Conservation (phyloP, 2,888 invertebrate species). For the Phaedon cochleariae region DNA sequence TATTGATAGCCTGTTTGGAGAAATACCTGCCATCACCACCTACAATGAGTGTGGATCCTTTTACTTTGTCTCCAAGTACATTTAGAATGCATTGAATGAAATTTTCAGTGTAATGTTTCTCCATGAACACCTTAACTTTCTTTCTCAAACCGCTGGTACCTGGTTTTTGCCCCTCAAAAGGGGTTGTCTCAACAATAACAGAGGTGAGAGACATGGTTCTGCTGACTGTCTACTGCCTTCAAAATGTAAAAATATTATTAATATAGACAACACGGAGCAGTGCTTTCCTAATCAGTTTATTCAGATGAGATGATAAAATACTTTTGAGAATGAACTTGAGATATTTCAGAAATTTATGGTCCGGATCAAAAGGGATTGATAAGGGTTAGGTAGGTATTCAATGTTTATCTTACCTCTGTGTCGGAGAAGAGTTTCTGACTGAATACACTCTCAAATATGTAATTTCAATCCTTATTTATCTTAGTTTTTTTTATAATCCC, state of each 20-base stretch:
- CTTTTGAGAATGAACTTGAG: too few relatives aligned
- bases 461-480: background rate
- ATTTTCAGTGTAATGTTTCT: conserved; percentile 95
- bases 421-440: background rate
- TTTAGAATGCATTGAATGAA: conserved; percentile 94
- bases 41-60: conserved; percentile 84
- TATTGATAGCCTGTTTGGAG: conserved; percentile 85
- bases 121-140: conserved; percentile 83
- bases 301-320: too few relatives aligned
- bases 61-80: conserved; percentile 74
- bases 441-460: background rate
- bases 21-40: conserved; percentile 98
- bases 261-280: background rate
- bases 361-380: too few relatives aligned
- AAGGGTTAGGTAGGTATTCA: too few relatives aligned
- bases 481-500: background rate
- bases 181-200: conserved; percentile 72
- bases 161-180: conserved; percentile 95
- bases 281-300: background rate
- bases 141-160: conserved; percentile 98
- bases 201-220: conserved; percentile 61
- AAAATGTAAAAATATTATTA: background rate
- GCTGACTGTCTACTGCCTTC: background rate
- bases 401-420: background rate
- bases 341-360: too few relatives aligned